Evolutionary conservation across 1,140 invertebrate genomes (phyloP).

Genomic region (Pissodes strobi): DNA sequence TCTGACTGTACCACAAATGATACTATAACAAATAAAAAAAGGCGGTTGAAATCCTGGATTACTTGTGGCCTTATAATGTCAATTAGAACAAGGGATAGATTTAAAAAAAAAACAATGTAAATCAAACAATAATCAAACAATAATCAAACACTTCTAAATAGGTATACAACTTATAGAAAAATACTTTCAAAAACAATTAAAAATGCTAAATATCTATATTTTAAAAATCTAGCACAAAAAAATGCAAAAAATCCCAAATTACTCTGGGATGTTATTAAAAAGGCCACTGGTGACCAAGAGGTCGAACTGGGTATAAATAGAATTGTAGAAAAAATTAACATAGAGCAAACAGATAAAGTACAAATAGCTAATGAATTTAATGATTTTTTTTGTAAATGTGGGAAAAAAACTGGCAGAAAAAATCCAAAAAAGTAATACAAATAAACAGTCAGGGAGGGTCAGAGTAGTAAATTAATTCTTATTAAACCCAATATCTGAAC

Average conservation of each 20-base stretch:
- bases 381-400: background rate
- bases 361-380: constrained; percentile 9
- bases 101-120: constrained; percentile 22
- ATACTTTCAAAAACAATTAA: background rate
- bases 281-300: background rate
- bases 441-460: too few species aligned
- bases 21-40: too few species aligned
- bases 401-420: constrained; percentile 1
- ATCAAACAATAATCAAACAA: constrained; percentile 6
- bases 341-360: background rate
- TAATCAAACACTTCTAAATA: background rate
- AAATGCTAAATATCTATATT: background rate
- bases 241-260: background rate
- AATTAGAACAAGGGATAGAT: constrained; percentile 2
- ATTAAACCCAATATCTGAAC: background rate
- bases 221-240: background rate
- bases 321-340: background rate
- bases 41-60: too few species aligned
- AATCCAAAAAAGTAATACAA: background rate
- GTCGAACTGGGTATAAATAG: background rate
- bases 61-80: too few species aligned
- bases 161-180: background rate
- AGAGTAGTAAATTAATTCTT: background rate
- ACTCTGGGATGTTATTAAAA: constrained; percentile 1
- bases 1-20: background rate